phyloP scores from a whole-genome alignment of 92 coral and sea anemone species.

The Ricordea florida region DNA sequence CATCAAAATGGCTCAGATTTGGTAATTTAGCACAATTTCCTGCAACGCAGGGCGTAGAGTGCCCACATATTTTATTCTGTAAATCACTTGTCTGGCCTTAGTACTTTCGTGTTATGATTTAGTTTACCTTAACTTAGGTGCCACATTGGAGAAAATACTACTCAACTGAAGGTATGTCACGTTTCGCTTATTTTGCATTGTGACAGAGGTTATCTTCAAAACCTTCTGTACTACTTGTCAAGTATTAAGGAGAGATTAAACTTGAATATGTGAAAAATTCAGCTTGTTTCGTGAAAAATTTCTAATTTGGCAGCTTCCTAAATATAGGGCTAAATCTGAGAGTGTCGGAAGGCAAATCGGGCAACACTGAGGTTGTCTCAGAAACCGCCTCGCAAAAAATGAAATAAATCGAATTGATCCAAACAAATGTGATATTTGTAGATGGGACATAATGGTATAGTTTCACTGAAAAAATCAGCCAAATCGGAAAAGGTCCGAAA shows the following conservation, averaged over 20 bases:
- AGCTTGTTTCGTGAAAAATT: background rate
- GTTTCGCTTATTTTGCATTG: too few relatives aligned
- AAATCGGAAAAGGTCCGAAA: background rate
- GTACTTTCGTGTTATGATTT: too few relatives aligned
- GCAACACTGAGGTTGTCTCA: background rate
- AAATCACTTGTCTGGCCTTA: too few relatives aligned
- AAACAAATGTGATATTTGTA: constrained; percentile 3
- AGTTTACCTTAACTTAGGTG: too few relatives aligned
- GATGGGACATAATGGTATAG: background rate
- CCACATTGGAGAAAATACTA: too few relatives aligned
- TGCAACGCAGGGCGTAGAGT: too few relatives aligned
- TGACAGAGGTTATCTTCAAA: too few relatives aligned
- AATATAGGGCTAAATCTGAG: background rate
- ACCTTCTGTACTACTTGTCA: background rate
- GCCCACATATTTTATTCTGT: too few relatives aligned
- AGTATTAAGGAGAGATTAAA: background rate
- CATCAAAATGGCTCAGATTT: too few relatives aligned
- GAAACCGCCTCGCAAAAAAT: background rate
- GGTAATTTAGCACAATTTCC: too few relatives aligned
- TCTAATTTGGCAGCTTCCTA: background rate
- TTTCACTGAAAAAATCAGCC: background rate
- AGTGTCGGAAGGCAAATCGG: background rate
- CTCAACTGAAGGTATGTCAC: too few relatives aligned
- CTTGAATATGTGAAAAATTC: background rate
- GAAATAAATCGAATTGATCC: background rate